phyloP scores from a whole-genome alignment of 2,113 vertebrate genomes.

The Tupaia chinensis region DNA sequence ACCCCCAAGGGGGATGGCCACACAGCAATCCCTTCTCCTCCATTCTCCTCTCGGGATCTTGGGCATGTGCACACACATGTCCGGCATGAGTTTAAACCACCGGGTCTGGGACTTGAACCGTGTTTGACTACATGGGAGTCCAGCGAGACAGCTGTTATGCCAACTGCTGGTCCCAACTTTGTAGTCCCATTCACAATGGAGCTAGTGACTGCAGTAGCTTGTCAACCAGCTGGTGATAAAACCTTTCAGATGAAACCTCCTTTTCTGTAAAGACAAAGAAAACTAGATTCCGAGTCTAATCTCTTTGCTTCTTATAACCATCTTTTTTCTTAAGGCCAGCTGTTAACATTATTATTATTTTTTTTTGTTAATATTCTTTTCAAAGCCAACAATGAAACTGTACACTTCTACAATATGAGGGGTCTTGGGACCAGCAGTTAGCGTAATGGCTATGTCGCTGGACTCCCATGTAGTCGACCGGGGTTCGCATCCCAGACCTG shows the following conservation, averaged over 20 bases:
- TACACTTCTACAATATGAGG: background rate
- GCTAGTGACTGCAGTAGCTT: background rate
- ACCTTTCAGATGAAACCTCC: constrained; percentile 27
- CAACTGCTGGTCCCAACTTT: background rate
- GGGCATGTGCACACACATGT: no score
- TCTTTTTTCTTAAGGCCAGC: background rate
- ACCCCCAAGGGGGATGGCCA: no score
- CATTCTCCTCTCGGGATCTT: no score
- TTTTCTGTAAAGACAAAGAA: constrained; percentile 63
- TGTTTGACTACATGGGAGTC: no score
- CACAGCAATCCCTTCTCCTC: no score
- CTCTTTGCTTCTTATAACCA: background rate
- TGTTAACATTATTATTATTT: background rate
- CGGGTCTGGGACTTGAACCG: no score
- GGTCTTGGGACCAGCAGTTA: no score
- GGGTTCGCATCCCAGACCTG: no score
- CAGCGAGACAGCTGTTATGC: no score
- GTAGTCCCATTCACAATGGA: background rate
- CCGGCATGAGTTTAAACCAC: no score
- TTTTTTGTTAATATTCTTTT: background rate
- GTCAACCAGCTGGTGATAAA: constrained; percentile 50
- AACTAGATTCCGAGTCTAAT: constrained; percentile 17
- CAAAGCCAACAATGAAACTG: background rate
- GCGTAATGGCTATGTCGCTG: no score
- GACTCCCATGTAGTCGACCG: no score